Evolutionary conservation across 2,113 vertebrate genomes (phyloP), one percentile per base, ranked within the genome.

Genomic region (Misgurnus mizolepis): DNA sequence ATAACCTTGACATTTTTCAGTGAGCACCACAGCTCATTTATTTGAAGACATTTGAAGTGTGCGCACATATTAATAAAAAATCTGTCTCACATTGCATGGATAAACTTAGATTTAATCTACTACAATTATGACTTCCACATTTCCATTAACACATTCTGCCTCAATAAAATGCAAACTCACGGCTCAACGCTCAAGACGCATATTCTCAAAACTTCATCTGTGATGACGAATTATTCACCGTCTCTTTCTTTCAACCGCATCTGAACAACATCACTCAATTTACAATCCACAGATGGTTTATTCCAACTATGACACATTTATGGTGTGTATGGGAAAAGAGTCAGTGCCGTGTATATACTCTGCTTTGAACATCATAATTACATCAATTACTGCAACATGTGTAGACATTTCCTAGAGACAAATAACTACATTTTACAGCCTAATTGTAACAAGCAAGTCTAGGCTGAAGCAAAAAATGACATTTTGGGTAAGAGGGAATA

Each of bases 111-210:
- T 73, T 45, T 39, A 60, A 75, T 64, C 66, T 70, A 10, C 34
- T 15, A 58, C 58, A 40, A 22, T 56, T 43, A 79, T 76, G 70
- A 76, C 76, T 85, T 79, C 58, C 77, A 71, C 76, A 70, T 60
- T 64, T 18, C 78, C 11, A 80, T 83, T 72, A 71, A 80, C 73
- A 71, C 73, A 55, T 55, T 70, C 69, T 53, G 6, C 68, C 56
- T 78, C 58, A 41, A 64, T 22, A 60, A 43, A 9, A 41, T 77
- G 75, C 67, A 71, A 58, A 81, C 49, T 4, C 64, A 73, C 47
- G 14, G 66, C 64, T 77, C 22, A 56, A n/a, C n/a, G 6, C 55
- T 18, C 14, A 43, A 64, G 73, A 27, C 70, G 67, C 60, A 45
- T 73, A 65, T 78, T 27, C 34, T 15, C 27, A 43, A 65, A 18